Percentiles rank a stretch among this genome's conserved stretches.
Conservation (phyloP, 2,888 invertebrate genomes). For the Hermodice carunculata region DNA sequence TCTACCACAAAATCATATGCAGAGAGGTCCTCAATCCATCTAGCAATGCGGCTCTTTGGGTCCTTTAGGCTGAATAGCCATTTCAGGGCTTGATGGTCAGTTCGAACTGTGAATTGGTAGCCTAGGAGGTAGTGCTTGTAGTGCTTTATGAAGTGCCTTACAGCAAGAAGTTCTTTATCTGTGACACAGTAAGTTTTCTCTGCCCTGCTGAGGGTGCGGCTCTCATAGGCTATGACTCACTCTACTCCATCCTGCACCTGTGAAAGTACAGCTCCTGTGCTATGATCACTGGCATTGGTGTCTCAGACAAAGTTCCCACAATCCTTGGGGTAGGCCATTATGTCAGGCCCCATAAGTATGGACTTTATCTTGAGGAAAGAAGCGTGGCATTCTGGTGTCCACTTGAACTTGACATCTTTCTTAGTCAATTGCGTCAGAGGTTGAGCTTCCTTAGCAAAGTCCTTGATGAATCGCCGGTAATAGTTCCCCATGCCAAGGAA, state of each 20-base stretch:
- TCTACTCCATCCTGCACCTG: constrained; percentile 28
- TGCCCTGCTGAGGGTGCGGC: constrained; percentile 16
- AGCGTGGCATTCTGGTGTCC: constrained; percentile 2
- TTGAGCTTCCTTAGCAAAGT: constrained; percentile 28
- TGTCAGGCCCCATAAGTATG: constrained; percentile 17
- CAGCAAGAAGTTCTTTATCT: not conserved
- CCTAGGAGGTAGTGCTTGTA: not conserved
- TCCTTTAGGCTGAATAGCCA: not conserved
- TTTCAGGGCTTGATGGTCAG: not conserved
- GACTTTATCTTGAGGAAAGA: constrained; percentile 19
- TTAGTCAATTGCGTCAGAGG: constrained; percentile 71
- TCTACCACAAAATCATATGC: not conserved
- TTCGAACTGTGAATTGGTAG: not conserved
- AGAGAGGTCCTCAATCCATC: not conserved
- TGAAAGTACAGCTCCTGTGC: constrained; percentile 32
- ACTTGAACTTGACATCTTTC: constrained; percentile 40
- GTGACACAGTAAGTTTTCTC: constrained; percentile 7
- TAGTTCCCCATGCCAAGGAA: constrained; percentile 42
- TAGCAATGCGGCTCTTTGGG: not conserved
- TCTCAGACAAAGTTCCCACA: constrained; percentile 22
- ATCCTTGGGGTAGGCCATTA: constrained; percentile 14
- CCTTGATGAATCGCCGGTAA: constrained; percentile 38
- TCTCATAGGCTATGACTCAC: constrained; percentile 26
- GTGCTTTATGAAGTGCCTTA: not conserved
- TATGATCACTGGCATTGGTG: constrained; percentile 28